Conservation (phyloP, 2,113 vertebrate species). For the Machaerirhynchus nigripectus region DNA sequence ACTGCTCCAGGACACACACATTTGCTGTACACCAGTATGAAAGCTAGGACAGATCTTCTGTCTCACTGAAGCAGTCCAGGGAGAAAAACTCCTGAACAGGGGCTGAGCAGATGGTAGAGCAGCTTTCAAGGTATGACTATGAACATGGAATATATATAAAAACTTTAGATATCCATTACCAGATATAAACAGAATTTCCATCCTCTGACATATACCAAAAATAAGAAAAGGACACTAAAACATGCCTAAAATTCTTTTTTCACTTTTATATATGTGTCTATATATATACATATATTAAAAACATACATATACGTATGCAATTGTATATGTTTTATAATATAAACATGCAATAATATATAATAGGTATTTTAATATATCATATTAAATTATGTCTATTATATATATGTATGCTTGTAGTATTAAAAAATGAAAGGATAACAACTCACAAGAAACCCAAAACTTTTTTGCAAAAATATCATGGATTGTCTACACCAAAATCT, state of each 20-base stretch:
- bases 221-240: neutral
- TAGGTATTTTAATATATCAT: neutral
- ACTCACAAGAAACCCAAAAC: neutral
- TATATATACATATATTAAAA: neutral
- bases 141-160: neutral
- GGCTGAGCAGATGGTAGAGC: neutral
- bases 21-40: neutral
- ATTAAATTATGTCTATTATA: neutral
- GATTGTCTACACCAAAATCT: neutral
- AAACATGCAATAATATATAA: neutral
- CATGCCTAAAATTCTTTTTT: neutral
- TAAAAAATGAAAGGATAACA: neutral
- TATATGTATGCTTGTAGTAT: neutral
- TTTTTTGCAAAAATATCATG: neutral
- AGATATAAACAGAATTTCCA: neutral
- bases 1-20: neutral
- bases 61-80: neutral
- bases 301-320: neutral
- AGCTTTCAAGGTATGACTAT: neutral
- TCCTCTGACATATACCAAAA: neutral
- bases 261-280: neutral
- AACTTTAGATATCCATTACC: neutral
- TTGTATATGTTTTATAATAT: neutral
- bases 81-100: neutral
- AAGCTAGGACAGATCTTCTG: neutral